phyloP scores from a whole-genome alignment of 2,888 invertebrate genomes.

The Eupithecia dodoneata region DNA sequence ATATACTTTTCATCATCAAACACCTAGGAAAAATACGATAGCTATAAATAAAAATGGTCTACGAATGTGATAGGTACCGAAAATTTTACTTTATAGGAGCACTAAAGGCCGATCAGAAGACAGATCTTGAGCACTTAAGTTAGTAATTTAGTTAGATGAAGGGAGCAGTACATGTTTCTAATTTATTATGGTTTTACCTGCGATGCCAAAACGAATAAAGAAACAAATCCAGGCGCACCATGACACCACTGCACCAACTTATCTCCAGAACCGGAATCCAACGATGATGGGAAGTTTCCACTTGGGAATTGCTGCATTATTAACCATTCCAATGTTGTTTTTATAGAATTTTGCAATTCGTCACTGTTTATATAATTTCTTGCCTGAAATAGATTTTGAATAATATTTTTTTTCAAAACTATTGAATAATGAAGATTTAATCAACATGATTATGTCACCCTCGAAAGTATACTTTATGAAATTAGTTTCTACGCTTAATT shows the following conservation, averaged over 20 bases:
- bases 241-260: conserved; percentile 96
- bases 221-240: conserved; percentile 94
- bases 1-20: conserved; percentile 88
- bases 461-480: no score
- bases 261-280: conserved; percentile 87
- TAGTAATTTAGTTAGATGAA: neutral
- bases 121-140: neutral
- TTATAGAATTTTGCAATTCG: conserved; percentile 84
- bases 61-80: neutral
- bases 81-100: neutral
- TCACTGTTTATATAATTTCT: conserved; percentile 80
- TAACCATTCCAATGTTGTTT: conserved; percentile 87
- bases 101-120: no score
- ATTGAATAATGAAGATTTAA: no score
- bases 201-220: conserved; percentile 87
- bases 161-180: neutral
- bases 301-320: conserved; percentile 82
- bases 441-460: no score
- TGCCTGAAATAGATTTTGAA: conserved; percentile 76
- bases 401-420: no score
- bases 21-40: conserved; percentile 72
- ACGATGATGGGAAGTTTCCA: conserved; percentile 91
- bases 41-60: neutral
- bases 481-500: no score
- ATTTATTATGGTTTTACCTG: conserved; percentile 75